phyloP scores from a whole-genome alignment of 1,140 invertebrate genomes.

The Oppia nitens region DNA sequence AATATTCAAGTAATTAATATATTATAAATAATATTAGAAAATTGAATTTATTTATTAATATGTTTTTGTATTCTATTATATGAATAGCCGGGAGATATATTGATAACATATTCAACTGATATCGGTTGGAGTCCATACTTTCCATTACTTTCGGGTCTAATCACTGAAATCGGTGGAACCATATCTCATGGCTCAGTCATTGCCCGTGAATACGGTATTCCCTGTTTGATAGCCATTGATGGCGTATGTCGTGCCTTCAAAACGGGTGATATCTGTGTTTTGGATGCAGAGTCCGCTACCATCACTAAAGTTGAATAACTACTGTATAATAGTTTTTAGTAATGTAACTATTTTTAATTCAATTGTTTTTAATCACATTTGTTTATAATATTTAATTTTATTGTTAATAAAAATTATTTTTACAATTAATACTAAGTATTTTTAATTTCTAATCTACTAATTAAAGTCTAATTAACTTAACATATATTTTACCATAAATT shows the following conservation, averaged over 20 bases:
- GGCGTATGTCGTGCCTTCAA: conserved; percentile 46
- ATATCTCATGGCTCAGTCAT: conserved; percentile 74
- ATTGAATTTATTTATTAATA: no score
- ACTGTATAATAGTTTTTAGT: no score
- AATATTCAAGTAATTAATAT: conserved; percentile 29
- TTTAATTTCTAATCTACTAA: no score
- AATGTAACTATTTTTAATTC: no score
- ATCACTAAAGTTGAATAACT: conserved; percentile 17
- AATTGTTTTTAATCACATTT: no score
- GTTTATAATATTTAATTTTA: no score
- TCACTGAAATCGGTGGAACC: conserved; percentile 66
- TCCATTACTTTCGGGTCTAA: conserved; percentile 54
- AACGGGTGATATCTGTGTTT: conserved; percentile 35
- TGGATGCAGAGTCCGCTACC: conserved; percentile 24
- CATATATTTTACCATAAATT: no score
- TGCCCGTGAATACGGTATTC: conserved; percentile 64
- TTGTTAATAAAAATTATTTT: no score
- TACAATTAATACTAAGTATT: no score
- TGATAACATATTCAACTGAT: conserved; percentile 60
- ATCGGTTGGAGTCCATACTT: conserved; percentile 77
- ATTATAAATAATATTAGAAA: no score
- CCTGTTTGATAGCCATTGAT: conserved; percentile 55
- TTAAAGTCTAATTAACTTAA: no score
- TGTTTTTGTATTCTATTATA: no score
- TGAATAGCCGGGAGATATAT: conserved; percentile 48